phyloP scores from a whole-genome alignment of 2,113 vertebrate species.

The Eretmochelys imbricata region DNA sequence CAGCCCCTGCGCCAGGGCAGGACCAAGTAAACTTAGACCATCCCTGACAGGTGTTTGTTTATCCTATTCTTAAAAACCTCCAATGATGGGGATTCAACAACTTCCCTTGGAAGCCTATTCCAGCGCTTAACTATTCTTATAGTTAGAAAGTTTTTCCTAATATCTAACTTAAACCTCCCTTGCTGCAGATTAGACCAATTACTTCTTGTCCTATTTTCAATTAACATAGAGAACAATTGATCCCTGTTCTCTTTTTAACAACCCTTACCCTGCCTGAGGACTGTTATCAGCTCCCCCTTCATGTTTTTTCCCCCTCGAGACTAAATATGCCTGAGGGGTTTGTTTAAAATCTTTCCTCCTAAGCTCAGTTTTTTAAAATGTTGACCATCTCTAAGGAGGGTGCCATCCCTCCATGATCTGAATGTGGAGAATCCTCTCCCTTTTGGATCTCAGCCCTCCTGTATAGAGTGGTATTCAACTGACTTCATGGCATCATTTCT shows the following conservation, averaged over 20 bases:
- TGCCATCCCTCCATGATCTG: not conserved
- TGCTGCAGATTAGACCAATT: not conserved
- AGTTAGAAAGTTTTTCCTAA: not conserved
- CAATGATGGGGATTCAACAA: too few species aligned
- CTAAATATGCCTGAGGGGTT: not conserved
- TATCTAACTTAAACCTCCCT: not conserved
- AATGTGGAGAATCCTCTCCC: not conserved
- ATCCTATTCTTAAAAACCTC: not conserved
- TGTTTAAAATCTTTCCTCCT: not conserved
- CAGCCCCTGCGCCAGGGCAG: not conserved
- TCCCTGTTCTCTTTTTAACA: not conserved
- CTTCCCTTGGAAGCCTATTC: not conserved
- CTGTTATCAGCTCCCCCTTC: not conserved
- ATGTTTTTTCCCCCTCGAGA: not conserved
- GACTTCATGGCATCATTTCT: fast-evolving
- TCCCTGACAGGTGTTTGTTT: not conserved
- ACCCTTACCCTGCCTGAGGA: not conserved
- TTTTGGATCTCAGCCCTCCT: not conserved
- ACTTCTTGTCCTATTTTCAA: not conserved
- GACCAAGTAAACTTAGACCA: not conserved
- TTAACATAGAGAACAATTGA: not conserved
- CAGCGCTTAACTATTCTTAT: not conserved
- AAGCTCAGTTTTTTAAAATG: not conserved
- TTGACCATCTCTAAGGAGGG: not conserved
- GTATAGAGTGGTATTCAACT: not conserved